A percentile compares a stretch with the other conserved stretches of the same genome.
Evolutionary conservation across 2,888 invertebrate genomes (phyloP).

Genomic region (Linnaemya vulpina): DNA sequence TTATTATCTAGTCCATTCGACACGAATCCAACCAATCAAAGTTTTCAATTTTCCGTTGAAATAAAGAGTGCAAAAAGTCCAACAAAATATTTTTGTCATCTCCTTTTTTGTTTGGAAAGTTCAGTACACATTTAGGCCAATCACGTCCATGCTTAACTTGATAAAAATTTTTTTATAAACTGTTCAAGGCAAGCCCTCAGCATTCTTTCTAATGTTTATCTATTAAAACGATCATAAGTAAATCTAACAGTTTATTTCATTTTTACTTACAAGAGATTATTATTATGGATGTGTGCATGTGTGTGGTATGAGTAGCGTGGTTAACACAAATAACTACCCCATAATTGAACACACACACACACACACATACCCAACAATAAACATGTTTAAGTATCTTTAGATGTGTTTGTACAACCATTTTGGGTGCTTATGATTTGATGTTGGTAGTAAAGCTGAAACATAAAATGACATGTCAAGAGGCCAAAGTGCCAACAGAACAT

Average conservation of each 20-base stretch:
- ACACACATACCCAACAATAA: background rate
- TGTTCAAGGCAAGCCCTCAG: slow-evolving; percentile 15
- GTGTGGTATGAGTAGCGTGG: background rate
- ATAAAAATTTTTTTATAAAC: background rate
- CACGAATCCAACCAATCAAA: too few relatives aligned
- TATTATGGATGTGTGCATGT: background rate
- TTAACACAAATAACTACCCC: background rate
- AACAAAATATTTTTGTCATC: too few relatives aligned
- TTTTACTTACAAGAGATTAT: background rate
- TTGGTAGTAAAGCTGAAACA: slow-evolving; percentile 47
- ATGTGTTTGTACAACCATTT: background rate
- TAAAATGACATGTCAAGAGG: slow-evolving; percentile 40
- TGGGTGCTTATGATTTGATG: slow-evolving; percentile 5
- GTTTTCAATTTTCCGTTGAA: too few relatives aligned
- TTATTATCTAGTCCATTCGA: too few relatives aligned
- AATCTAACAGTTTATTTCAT: slow-evolving; percentile 18
- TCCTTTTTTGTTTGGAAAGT: too few relatives aligned
- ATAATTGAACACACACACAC: background rate
- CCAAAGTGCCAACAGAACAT: slow-evolving; percentile 54
- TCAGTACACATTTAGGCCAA: background rate
- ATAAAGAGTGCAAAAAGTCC: too few relatives aligned
- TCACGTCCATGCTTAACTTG: background rate
- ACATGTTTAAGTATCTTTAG: background rate
- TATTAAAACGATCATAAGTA: slow-evolving; percentile 41
- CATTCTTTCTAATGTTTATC: slow-evolving; percentile 40